Evolutionary conservation across 2,888 invertebrate genomes (phyloP), one percentile per base, ranked within the genome.

Genomic region (Xanthorhoe designata): DNA sequence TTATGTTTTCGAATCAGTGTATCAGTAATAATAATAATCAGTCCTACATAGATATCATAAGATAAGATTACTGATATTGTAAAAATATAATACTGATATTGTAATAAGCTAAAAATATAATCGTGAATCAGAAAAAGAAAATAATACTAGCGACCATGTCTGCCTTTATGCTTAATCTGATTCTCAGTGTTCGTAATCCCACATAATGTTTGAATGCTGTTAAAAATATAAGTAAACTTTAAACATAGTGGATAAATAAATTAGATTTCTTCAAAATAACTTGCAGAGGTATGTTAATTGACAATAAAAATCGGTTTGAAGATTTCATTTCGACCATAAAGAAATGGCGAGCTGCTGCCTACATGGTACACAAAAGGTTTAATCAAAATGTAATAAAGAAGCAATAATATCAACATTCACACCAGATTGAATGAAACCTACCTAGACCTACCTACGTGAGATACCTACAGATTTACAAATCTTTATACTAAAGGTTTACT

Each of bases 201-300:
- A 7, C 6, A 32, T 32, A 32, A 4, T 32, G 1, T 24, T 24
- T 24, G 4, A 24, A n/a, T n/a, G 24, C 4, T 24, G 24, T 24
- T 24, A 24, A 4, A 24, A 24, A n/a, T 9, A 35, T 35, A 9
- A 8, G 2, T 42, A 2, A 13, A 42, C 4, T 2, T 38, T 10
- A 10, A 1, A 2, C 2, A 10, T 9, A 38, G 35, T 64, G 32
- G 35, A 13, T n/a, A 10, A 38, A 42, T 45, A 56, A 24, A 56
- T 42, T 45, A 15, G 5, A 32, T 32, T 24, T 0, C 24, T 32
- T 29, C 17, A 3, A 51, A 50, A 50, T 17, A 38, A 51, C 29
- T 61, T 7, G 10, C 61, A 47, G n/a, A 8, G n/a, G 45, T 18
- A 45, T 61, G 61, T 17, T 61, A 61, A 61, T 45, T 42, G 42